Conservation (phyloP, 2,113 vertebrate species). For the Neofelis nebulosa region DNA sequence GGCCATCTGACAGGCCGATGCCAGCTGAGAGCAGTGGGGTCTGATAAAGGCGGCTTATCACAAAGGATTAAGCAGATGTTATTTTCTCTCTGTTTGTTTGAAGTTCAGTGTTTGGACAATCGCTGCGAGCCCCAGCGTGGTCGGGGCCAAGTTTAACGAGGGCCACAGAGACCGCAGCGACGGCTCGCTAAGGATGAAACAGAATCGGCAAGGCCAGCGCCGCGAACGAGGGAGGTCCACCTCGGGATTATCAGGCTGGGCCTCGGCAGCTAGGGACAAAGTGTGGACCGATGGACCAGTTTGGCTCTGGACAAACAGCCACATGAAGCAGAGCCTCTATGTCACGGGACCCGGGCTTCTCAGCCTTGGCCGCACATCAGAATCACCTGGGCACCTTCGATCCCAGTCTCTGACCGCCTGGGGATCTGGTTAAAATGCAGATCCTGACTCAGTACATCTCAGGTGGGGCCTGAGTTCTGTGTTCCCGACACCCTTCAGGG, state of each 20-base stretch:
- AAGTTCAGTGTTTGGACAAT: constrained; percentile 75
- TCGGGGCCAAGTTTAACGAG: constrained; percentile 60
- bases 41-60: constrained; percentile 81
- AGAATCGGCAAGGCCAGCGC: not conserved
- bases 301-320: constrained; percentile 72
- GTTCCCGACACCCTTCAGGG: not conserved
- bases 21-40: constrained; percentile 61
- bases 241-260: not conserved
- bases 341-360: rapidly evolving
- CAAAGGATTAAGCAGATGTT: not conserved
- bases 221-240: not conserved
- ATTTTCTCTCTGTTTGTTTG: constrained; percentile 73
- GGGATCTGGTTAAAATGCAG: not conserved
- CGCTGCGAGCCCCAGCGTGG: not conserved
- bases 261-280: not conserved
- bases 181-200: constrained; percentile 62
- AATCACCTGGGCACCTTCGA: rapidly evolving
- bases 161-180: constrained; percentile 58
- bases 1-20: constrained; percentile 67
- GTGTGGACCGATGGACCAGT: constrained; percentile 60
- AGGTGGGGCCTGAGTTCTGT: not conserved
- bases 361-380: rapidly evolving
- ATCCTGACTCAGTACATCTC: rapidly evolving
- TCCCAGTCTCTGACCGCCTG: not conserved
- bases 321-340: rapidly evolving